Percentiles rank a stretch among this genome's conserved stretches.
Evolutionary conservation across 2,113 vertebrate genomes (phyloP).

Genomic region (Hippocampus abdominalis): DNA sequence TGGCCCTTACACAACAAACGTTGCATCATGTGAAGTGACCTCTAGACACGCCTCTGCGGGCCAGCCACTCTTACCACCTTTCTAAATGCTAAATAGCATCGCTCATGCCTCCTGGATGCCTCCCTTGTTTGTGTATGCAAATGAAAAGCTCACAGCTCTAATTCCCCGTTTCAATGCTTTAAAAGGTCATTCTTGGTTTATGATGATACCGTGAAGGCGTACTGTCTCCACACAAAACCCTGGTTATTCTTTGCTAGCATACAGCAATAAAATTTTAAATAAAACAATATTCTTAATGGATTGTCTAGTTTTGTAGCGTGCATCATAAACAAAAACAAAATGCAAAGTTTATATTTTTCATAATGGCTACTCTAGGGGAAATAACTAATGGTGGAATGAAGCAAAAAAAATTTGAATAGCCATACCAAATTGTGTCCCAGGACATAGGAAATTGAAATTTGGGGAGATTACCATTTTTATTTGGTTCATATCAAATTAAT

Average conservation of each 20-base stretch:
- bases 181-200: slow-evolving; percentile 59
- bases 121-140: slow-evolving; percentile 61
- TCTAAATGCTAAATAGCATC: slow-evolving; percentile 70
- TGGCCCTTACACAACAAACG: slow-evolving; percentile 39
- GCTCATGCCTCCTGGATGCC: slow-evolving; percentile 47
- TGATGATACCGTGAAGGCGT: slow-evolving; percentile 16
- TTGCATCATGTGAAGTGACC: slow-evolving; percentile 48
- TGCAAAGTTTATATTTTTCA: not conserved
- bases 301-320: not conserved
- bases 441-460: slow-evolving; percentile 47
- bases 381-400: not conserved
- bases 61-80: slow-evolving; percentile 57
- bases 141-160: slow-evolving; percentile 52
- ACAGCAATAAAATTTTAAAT: not conserved
- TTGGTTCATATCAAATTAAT: slow-evolving; percentile 35
- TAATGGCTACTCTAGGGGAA: not conserved
- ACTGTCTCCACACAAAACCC: slow-evolving; percentile 15
- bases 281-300: not conserved
- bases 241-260: not conserved
- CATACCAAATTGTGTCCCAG: slow-evolving; percentile 38
- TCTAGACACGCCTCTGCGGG: slow-evolving; percentile 48
- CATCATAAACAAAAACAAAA: not conserved
- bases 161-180: slow-evolving; percentile 41
- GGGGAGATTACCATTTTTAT: slow-evolving; percentile 36
- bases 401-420: slow-evolving; percentile 20